Evolutionary conservation across 2,888 invertebrate species (phyloP).

Genomic region (Drosophila ezoana): DNA sequence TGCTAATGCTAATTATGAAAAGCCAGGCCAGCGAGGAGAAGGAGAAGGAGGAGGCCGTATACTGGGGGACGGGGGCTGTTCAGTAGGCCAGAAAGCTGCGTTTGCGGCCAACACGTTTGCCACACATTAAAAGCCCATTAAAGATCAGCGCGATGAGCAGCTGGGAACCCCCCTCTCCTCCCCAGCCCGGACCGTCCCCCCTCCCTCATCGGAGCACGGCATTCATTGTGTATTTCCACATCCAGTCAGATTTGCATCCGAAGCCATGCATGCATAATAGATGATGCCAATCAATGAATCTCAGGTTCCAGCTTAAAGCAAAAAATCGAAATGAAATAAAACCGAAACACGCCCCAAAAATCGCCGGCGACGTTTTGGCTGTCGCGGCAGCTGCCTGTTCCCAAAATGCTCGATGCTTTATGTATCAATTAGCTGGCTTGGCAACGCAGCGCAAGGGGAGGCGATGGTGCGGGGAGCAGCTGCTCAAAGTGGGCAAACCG

Average conservation of each 20-base stretch:
- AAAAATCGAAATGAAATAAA: conserved; percentile 3
- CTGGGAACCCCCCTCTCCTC: conserved; percentile 1
- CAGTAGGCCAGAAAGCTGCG: conserved; percentile 23
- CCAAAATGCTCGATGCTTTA: conserved; percentile 43
- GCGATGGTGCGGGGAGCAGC: too few species aligned
- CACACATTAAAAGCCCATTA: conserved; percentile 62
- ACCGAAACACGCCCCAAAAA: conserved; percentile 30
- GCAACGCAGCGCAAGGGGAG: conserved; percentile 11
- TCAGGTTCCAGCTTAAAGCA: conserved; percentile 6
- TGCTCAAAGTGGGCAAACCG: not conserved
- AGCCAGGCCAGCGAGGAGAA: not conserved
- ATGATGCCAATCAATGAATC: conserved; percentile 66
- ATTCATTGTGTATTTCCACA: conserved; percentile 44
- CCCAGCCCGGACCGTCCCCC: not conserved
- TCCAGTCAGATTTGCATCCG: conserved; percentile 55
- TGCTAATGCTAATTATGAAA: conserved; percentile 63
- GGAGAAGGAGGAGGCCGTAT: not conserved
- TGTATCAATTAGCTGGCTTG: conserved; percentile 68
- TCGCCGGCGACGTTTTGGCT: conserved; percentile 49
- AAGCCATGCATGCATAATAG: conserved; percentile 49
- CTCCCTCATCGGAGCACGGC: not conserved
- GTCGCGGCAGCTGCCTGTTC: conserved; percentile 3
- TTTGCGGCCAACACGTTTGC: conserved; percentile 23
- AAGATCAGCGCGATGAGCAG: conserved; percentile 11
- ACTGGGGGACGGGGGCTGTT: not conserved